Conservation (phyloP, 1,140 invertebrate species). For the Lasioglossum albipes region DNA sequence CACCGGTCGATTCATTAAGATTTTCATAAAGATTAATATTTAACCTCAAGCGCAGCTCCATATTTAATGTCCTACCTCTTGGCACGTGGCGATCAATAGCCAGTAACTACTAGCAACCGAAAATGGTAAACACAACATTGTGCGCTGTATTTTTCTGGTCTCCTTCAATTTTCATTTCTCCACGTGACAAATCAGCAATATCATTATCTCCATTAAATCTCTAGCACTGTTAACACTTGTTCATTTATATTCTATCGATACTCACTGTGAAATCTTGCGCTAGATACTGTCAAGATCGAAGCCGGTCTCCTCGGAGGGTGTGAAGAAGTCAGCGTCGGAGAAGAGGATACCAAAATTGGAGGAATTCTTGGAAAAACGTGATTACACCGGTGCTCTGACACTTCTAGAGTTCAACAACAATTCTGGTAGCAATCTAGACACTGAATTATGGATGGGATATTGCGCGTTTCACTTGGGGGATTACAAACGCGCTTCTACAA, state of each 20-base stretch:
- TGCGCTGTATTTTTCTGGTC: slow-evolving; percentile 1
- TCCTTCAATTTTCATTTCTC: not conserved
- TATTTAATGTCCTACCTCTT: not conserved
- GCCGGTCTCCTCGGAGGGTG: slow-evolving; percentile 81
- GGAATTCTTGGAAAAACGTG: slow-evolving; percentile 92
- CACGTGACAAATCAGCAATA: not conserved
- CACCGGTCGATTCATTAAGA: too few species aligned
- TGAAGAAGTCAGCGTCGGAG: slow-evolving; percentile 72
- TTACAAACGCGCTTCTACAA: slow-evolving; percentile 91
- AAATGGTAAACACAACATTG: slow-evolving; percentile 46
- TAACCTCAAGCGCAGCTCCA: not conserved
- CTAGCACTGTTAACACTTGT: not conserved
- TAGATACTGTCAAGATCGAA: slow-evolving; percentile 87
- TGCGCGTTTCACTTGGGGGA: slow-evolving; percentile 97
- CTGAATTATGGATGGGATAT: slow-evolving; percentile 94
- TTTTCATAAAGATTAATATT: not conserved
- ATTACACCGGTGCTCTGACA: slow-evolving; percentile 96
- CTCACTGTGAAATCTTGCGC: not conserved
- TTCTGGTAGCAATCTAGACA: slow-evolving; percentile 83
- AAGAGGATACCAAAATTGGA: slow-evolving; percentile 89
- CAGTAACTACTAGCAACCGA: slow-evolving; percentile 34
- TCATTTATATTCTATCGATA: not conserved
- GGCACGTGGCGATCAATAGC: slow-evolving; percentile 19
- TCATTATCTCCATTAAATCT: too few species aligned
- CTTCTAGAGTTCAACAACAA: slow-evolving; percentile 89